A percentile compares a stretch with the other conserved stretches of the same genome.
phyloP scores from a whole-genome alignment of 2,888 invertebrate species.

The Acrobasis suavella region DNA sequence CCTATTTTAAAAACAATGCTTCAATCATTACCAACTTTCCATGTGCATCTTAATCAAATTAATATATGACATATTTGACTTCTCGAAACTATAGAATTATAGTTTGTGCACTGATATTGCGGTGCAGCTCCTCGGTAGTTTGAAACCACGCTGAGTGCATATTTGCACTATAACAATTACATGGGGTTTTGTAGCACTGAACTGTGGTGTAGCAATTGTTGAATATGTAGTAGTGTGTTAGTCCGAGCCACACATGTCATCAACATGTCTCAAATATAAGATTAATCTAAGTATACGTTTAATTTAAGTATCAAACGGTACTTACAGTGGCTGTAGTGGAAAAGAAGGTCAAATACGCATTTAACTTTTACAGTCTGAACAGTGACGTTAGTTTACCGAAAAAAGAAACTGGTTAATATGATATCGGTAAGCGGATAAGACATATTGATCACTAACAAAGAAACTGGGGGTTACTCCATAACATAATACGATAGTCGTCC shows the following conservation, averaged over 20 bases:
- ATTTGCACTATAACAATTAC: slow-evolving; percentile 10
- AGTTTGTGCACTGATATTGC: not conserved
- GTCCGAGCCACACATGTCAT: slow-evolving; percentile 13
- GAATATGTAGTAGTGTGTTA: slow-evolving; percentile 9
- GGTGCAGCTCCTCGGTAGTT: slow-evolving; percentile 9
- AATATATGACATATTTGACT: not conserved
- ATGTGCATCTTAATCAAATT: not conserved
- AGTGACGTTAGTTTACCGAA: too few relatives aligned
- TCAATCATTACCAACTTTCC: not conserved
- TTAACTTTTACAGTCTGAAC: too few relatives aligned
- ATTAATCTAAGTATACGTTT: not conserved
- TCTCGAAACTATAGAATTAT: not conserved
- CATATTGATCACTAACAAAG: slow-evolving; percentile 4
- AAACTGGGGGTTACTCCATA: too few relatives aligned
- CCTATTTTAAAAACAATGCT: slow-evolving; percentile 5
- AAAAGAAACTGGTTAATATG: not conserved
- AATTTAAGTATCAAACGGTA: too few relatives aligned
- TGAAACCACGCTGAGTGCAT: slow-evolving; percentile 8
- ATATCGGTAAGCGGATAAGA: not conserved
- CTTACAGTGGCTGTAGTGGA: too few relatives aligned
- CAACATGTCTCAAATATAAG: slow-evolving; percentile 16
- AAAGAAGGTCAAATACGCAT: too few relatives aligned
- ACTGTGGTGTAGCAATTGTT: slow-evolving; percentile 1
- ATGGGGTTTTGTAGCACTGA: slow-evolving; percentile 7
- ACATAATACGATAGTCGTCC: too few relatives aligned